Conservation (phyloP, 2,113 vertebrate species). For the Coracopsis vasa region DNA sequence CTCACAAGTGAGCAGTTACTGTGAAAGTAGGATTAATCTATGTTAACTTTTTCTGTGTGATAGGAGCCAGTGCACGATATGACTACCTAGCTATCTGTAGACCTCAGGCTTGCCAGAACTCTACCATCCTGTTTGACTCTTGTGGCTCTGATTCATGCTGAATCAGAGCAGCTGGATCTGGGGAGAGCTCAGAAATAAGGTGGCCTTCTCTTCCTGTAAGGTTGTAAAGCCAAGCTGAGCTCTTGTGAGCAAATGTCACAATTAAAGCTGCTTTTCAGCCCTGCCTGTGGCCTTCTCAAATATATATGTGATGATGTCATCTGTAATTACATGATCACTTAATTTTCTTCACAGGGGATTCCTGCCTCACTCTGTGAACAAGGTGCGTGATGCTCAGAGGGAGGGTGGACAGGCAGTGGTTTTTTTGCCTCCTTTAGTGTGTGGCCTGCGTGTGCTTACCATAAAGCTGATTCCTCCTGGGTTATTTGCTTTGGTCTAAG, state of each 20-base stretch:
- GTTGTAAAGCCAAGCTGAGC: background rate
- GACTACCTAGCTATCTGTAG: background rate
- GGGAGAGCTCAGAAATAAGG: background rate
- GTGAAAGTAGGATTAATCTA: background rate
- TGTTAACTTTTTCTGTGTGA: rapidly evolving
- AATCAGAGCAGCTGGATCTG: constrained; percentile 20
- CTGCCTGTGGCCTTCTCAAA: background rate
- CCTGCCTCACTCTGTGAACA: background rate
- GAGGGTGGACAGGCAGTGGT: background rate
- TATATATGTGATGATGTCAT: background rate
- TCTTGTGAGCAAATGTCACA: background rate
- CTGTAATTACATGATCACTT: background rate
- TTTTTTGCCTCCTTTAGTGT: background rate
- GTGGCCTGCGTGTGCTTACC: background rate
- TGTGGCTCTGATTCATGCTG: constrained; percentile 32
- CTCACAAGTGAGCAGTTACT: background rate
- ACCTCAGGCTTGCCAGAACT: background rate
- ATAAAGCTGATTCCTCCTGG: background rate
- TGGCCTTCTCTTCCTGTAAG: background rate
- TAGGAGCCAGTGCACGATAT: rapidly evolving
- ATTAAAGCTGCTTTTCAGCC: background rate
- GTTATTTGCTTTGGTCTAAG: background rate
- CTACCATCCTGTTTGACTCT: background rate
- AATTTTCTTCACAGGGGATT: background rate
- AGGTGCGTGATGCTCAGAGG: background rate